Conservation (phyloP, 2,888 invertebrate species). For the Andrena marginata region DNA sequence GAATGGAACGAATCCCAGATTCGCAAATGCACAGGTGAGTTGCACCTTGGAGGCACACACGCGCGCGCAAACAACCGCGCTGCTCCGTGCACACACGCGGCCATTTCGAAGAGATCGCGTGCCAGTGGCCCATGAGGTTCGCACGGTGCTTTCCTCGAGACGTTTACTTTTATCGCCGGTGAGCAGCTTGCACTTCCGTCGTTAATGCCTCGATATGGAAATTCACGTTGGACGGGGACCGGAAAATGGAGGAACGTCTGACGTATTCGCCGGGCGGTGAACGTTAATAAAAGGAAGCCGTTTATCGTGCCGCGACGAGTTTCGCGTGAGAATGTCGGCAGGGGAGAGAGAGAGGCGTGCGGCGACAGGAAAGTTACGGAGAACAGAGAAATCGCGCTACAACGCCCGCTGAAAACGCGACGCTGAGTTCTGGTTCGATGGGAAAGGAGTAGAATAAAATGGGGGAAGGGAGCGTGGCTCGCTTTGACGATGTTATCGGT, state of each 20-base stretch:
- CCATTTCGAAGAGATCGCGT: slow-evolving; percentile 65
- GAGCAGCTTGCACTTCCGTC: slow-evolving; percentile 70
- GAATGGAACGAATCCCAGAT: slow-evolving; percentile 21
- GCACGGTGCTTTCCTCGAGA: slow-evolving; percentile 68
- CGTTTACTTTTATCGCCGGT: slow-evolving; percentile 70
- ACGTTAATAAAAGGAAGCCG: slow-evolving; percentile 57
- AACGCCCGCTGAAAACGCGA: slow-evolving; percentile 17
- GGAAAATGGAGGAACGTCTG: slow-evolving; percentile 56
- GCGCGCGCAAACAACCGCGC: slow-evolving; percentile 2
- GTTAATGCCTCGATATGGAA: slow-evolving; percentile 70
- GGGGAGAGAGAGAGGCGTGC: not conserved
- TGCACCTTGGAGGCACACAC: not conserved
- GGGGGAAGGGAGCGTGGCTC: not conserved
- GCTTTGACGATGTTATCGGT: slow-evolving; percentile 23
- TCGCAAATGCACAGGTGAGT: slow-evolving; percentile 10
- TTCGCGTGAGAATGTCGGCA: slow-evolving; percentile 29
- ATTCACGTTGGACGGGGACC: slow-evolving; percentile 54
- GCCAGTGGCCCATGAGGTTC: slow-evolving; percentile 64
- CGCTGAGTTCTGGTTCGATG: slow-evolving; percentile 9
- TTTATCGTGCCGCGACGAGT: slow-evolving; percentile 38
- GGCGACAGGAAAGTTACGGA: slow-evolving; percentile 5
- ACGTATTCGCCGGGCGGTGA: slow-evolving; percentile 25
- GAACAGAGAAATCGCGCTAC: slow-evolving; percentile 28
- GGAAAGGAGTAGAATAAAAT: slow-evolving; percentile 23
- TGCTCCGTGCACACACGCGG: slow-evolving; percentile 30